Evolutionary conservation across 2,888 invertebrate species (phyloP).

Genomic region (Gonocerus acuteangulatus): DNA sequence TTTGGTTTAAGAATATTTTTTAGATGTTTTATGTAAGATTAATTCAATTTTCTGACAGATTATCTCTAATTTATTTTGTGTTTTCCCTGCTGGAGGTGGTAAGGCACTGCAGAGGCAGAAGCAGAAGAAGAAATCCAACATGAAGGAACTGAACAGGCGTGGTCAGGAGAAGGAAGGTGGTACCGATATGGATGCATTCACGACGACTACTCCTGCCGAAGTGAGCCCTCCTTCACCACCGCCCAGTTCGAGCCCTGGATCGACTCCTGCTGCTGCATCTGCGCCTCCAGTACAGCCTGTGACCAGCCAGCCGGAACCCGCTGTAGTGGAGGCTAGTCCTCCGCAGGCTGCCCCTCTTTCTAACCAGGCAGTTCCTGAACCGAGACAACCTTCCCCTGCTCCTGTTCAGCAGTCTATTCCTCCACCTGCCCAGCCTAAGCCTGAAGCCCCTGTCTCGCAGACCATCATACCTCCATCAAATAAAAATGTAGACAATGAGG

Average conservation of each 20-base stretch:
- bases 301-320: not conserved
- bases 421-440: not conserved
- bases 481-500: slow-evolving; percentile 12
- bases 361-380: slow-evolving; percentile 8
- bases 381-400: not conserved
- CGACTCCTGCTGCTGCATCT: slow-evolving; percentile 3
- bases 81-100: slow-evolving; percentile 17
- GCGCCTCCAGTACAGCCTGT: slow-evolving; percentile 5
- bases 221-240: not conserved
- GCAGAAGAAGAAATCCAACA: slow-evolving; percentile 1
- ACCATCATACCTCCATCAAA: slow-evolving; percentile 3
- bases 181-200: slow-evolving; percentile 55
- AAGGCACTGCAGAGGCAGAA: not conserved
- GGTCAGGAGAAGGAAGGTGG: slow-evolving; percentile 55
- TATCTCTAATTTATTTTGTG: slow-evolving; percentile 9
- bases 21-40: no score
- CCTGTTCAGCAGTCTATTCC: not conserved
- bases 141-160: slow-evolving; percentile 50
- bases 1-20: no score
- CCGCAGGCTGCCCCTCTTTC: slow-evolving; percentile 18
- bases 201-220: slow-evolving; percentile 39
- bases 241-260: not conserved
- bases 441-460: not conserved
- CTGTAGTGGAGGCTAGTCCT: not conserved
- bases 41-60: no score